Percentiles rank a stretch among this genome's conserved stretches.
These are phyloP conservation scores for Malurus splendens DNA, from an alignment of 2,797 vertebrate species.

Conservation along the genomic window DNA sequence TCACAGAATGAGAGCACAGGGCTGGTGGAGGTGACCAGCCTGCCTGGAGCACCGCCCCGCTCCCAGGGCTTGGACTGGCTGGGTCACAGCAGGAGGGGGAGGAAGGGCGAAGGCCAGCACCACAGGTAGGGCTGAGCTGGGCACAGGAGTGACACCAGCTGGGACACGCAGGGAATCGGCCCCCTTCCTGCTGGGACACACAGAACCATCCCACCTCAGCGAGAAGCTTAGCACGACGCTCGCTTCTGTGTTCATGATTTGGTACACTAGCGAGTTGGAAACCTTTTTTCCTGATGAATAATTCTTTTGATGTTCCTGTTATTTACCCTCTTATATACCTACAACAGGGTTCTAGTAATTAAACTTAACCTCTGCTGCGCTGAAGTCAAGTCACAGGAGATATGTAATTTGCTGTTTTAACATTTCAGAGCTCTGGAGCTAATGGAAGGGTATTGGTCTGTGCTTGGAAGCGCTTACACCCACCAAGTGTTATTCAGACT, in stretches of 20 bases:
- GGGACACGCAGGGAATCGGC: background rate
- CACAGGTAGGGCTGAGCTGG: too few relatives aligned
- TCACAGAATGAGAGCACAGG: fast-evolving
- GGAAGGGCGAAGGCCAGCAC: fast-evolving
- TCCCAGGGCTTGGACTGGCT: fast-evolving
- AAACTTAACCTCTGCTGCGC: background rate
- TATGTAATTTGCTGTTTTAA: background rate
- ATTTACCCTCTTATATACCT: background rate
- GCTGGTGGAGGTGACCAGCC: fast-evolving
- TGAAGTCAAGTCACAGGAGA: background rate
- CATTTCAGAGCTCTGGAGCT: background rate
- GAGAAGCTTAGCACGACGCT: fast-evolving
- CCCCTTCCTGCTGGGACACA: too few relatives aligned
- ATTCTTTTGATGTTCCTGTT: background rate
- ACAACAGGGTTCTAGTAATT: background rate
- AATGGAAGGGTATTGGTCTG: background rate
- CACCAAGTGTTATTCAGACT: background rate
- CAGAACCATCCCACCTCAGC: fast-evolving
- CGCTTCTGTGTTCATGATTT: fast-evolving
- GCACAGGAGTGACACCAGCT: background rate
- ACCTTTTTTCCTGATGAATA: background rate
- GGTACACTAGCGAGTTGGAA: background rate
- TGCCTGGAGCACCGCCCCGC: fast-evolving
- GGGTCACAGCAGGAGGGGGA: background rate
- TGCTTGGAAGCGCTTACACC: background rate